Conservation (phyloP, 1,140 invertebrate genomes). For the Drosophila watanabei region DNA sequence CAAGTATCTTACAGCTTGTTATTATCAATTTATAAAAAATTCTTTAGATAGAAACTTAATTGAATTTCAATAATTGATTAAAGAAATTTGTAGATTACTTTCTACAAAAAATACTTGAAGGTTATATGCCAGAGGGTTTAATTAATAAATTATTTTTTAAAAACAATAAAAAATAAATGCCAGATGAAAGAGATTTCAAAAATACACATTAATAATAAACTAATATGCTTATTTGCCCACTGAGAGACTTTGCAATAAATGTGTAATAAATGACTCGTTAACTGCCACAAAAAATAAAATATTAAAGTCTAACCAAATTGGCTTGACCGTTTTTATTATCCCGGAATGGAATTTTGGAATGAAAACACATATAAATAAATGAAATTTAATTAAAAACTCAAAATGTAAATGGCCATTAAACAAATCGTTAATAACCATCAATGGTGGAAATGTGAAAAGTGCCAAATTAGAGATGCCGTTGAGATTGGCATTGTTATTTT, state of each 20-base stretch:
- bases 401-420: constrained; percentile 14
- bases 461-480: constrained; percentile 14
- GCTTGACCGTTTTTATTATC: neutral
- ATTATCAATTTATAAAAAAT: too few relatives aligned
- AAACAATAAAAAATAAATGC: neutral
- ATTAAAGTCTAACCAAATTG: neutral
- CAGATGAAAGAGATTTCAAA: neutral
- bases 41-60: too few relatives aligned
- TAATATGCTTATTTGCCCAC: neutral
- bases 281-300: neutral
- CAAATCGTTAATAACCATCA: constrained; percentile 41
- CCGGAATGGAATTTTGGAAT: neutral
- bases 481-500: constrained; percentile 32
- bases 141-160: neutral
- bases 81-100: neutral
- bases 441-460: constrained; percentile 30
- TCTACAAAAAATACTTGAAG: neutral
- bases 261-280: neutral
- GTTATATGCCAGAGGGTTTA: neutral
- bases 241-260: neutral
- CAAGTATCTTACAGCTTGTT: too few relatives aligned
- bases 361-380: neutral
- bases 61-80: too few relatives aligned
- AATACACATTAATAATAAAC: too few relatives aligned
- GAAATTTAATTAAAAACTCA: constrained; percentile 6